Base-by-base conservation (phyloP, 2,113 vertebrate species). In the Grantiella picta region DNA sequence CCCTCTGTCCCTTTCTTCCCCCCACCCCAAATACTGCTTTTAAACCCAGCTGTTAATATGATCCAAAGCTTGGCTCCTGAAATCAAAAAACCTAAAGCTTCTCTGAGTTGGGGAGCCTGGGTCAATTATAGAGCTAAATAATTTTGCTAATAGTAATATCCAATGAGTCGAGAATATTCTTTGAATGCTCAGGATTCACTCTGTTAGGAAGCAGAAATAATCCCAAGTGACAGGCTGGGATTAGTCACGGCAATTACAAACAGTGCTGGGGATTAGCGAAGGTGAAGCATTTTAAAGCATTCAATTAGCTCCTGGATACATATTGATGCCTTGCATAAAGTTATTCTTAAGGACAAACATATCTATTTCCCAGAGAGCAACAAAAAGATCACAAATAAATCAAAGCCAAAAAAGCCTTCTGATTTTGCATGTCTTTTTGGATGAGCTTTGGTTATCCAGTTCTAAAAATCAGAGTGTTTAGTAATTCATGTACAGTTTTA, bases 221-320 rank as follows among this genome's bases (percentile, higher is more conserved):
- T 87, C 87, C 61, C 89, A 80, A 84, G 45, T 85, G 89, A 92
- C 73, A 87, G 42, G 7, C 70, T 87, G 50, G 75, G 88, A 93
- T 93, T 92, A 93, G 90, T 94, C 93, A 95, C 1, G 2, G 73
- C 84, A 94, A 61, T 87, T 91, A 70, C 61, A 79, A 78, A 71
- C 52, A 84, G 13, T 89, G 42, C 38, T 70, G 44, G 42, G 78
- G 75, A 94, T 95, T 95, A 95, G 40, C 33, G 78, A 78, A 94
- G 53, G 89, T 92, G 81, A 92, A 91, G 14, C 49, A 76, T 72
- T 94, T 84, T 61, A 82, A 85, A 95, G 54, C 66, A 72, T 78
- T 92, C 64, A 70, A 3, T 92, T 8, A 1, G 18, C 56, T 88
- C 66, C 21, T 90, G 33, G 70, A 42, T 21, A 35, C 19, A 59